Evolutionary conservation across 2,888 invertebrate species (phyloP).

Genomic region (Lasius platythorax): DNA sequence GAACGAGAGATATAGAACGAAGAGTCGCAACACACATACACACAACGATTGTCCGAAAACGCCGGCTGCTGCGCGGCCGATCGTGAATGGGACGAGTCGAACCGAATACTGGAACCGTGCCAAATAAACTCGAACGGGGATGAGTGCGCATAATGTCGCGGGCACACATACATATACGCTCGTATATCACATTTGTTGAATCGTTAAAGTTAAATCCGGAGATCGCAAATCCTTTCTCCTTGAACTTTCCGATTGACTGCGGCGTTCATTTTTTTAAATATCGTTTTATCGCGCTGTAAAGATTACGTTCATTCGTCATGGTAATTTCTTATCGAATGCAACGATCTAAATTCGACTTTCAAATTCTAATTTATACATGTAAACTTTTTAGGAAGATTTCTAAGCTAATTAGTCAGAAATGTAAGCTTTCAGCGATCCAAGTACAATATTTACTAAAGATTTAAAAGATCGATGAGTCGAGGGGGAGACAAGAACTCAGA

Average conservation of each 20-base stretch:
- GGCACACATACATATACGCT: constrained; percentile 49
- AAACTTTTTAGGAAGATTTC: background rate
- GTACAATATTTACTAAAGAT: background rate
- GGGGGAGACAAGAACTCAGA: background rate
- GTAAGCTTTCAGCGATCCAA: background rate
- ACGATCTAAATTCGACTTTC: background rate
- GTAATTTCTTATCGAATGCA: background rate
- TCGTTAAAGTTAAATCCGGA: constrained; percentile 70
- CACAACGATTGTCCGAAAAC: constrained; percentile 80
- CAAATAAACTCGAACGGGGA: constrained; percentile 76
- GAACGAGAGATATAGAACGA: constrained; percentile 16
- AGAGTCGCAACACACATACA: constrained; percentile 56
- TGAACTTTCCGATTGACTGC: constrained; percentile 1
- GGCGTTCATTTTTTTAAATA: constrained; percentile 18
- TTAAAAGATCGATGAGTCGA: background rate
- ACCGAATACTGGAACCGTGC: constrained; percentile 75
- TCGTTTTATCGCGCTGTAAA: background rate
- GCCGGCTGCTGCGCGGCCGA: constrained; percentile 71
- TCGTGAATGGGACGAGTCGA: constrained; percentile 70
- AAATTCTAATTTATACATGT: background rate
- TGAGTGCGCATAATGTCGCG: constrained; percentile 59
- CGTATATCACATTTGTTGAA: constrained; percentile 67
- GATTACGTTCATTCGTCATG: background rate
- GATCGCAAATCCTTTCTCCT: constrained; percentile 28
- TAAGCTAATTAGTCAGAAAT: background rate